Evolutionary conservation across 2,797 vertebrate genomes (phyloP).

Genomic region (Tangara arthus): DNA sequence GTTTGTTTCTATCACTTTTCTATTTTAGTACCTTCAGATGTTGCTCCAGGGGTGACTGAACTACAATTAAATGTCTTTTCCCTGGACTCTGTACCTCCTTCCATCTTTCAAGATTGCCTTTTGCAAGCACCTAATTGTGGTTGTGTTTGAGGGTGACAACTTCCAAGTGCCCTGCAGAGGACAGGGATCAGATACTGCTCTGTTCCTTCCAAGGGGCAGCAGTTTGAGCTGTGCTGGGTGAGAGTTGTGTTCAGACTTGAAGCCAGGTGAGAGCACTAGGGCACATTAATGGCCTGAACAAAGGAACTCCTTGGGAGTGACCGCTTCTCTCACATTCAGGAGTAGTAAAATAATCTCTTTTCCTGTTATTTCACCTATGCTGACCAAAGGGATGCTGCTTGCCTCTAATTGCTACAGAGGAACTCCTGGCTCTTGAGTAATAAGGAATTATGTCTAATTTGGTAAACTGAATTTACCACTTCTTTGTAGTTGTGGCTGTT

Average conservation of each 20-base stretch:
- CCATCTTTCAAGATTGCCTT: not conserved
- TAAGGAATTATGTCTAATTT: conserved; percentile 45
- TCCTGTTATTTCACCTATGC: not conserved
- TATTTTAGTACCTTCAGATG: not conserved
- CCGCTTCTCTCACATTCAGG: not conserved
- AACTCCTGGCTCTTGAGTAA: conserved; percentile 15
- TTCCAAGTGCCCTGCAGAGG: not conserved
- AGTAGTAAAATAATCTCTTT: not conserved
- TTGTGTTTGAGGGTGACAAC: not conserved
- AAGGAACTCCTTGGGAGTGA: not conserved
- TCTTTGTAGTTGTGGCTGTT: conserved; percentile 25
- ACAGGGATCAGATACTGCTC: not conserved
- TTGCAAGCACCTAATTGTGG: not conserved
- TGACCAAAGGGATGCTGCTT: conserved; percentile 34
- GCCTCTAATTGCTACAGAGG: not conserved
- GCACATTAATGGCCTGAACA: not conserved
- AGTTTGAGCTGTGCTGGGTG: not conserved
- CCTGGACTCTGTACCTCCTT: not conserved
- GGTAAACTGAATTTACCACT: conserved; percentile 36
- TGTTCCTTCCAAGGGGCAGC: not conserved
- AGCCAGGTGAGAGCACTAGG: not conserved
- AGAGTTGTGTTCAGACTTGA: not conserved
- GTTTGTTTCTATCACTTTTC: not conserved
- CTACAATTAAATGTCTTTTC: not conserved
- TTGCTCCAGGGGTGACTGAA: not conserved